phyloP scores from a whole-genome alignment of 1,140 invertebrate species.

The Helicoverpa armigera region DNA sequence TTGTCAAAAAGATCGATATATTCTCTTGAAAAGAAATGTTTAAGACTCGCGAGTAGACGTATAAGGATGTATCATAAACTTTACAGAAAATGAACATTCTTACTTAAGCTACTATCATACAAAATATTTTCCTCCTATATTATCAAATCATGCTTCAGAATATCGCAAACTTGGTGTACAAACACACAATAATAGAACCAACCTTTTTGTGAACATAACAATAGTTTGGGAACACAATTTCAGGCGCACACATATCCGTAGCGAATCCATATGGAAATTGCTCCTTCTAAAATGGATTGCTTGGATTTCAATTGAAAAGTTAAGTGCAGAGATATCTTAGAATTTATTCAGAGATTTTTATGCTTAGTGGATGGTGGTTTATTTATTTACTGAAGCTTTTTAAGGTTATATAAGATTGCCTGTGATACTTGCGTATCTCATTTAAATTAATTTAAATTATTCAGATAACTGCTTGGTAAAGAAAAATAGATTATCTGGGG shows the following conservation, averaged over 20 bases:
- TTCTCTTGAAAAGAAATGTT: no score
- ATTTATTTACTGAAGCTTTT: neutral
- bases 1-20: no score
- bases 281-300: slow-evolving; percentile 47
- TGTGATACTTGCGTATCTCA: no score
- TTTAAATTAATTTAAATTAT: no score
- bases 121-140: no score
- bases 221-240: slow-evolving; percentile 37
- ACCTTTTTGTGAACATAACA: slow-evolving; percentile 29
- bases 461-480: no score
- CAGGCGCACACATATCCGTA: slow-evolving; percentile 14
- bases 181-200: slow-evolving; percentile 18
- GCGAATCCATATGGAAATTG: slow-evolving; percentile 48
- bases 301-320: slow-evolving; percentile 40
- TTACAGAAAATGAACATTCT: no score
- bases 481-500: no score
- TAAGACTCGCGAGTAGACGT: no score
- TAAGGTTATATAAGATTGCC: no score
- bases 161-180: neutral
- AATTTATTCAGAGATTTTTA: slow-evolving; percentile 40
- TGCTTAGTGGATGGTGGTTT: slow-evolving; percentile 11
- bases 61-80: no score
- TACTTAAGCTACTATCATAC: no score
- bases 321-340: slow-evolving; percentile 22
- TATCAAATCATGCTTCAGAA: neutral